phyloP scores from a whole-genome alignment of 2,113 vertebrate species.

The Pardalotus punctatus region DNA sequence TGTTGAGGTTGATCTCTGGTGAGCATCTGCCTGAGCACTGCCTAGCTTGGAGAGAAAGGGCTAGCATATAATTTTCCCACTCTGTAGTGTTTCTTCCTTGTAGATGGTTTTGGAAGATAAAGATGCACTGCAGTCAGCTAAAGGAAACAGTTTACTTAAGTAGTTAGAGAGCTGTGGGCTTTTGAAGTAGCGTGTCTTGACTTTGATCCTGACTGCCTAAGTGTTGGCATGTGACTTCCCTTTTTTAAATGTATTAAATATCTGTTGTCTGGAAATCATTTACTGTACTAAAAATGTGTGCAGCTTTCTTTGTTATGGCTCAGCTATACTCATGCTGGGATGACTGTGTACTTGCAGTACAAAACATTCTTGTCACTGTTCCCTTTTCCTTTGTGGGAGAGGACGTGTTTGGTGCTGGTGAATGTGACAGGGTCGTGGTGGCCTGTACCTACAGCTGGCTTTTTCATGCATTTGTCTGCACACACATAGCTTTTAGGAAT shows the following conservation, averaged over 20 bases:
- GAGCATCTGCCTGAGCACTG: not conserved
- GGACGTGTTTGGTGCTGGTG: not conserved
- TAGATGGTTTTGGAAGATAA: not conserved
- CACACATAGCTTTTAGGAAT: not conserved
- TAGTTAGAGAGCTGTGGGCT: not conserved
- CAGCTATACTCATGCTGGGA: not conserved
- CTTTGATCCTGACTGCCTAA: not conserved
- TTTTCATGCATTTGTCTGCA: not conserved
- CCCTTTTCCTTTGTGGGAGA: not conserved
- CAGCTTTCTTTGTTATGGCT: not conserved
- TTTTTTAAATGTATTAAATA: not conserved
- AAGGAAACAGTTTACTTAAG: not conserved
- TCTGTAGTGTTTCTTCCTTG: not conserved
- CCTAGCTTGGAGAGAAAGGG: not conserved
- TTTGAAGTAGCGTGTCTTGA: not conserved
- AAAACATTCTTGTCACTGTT: not conserved
- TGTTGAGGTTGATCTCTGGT: not conserved
- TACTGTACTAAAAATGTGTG: not conserved
- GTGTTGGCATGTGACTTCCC: not conserved
- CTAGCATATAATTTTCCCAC: not conserved
- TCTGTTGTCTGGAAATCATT: not conserved
- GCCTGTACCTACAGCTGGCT: not conserved
- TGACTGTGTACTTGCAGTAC: not conserved
- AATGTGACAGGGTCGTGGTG: not conserved
- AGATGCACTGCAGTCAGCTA: not conserved